These are phyloP conservation scores for Camponotus pennsylvanicus DNA, from an alignment of 1,140 invertebrate genomes.

Conservation along the genomic window DNA sequence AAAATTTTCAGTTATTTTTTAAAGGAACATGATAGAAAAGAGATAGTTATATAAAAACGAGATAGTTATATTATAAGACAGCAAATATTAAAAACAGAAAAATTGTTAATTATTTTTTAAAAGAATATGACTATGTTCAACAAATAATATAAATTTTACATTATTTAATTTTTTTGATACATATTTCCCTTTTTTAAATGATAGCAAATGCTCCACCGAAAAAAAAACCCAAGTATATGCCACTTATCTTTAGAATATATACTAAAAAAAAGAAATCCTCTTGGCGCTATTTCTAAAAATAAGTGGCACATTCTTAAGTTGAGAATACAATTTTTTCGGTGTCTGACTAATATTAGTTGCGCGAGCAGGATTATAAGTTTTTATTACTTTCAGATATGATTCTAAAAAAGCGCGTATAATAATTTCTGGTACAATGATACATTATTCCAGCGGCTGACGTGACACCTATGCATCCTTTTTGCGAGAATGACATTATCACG, in stretches of 20 bases:
- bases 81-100: too few species aligned
- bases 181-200: background rate
- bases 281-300: too few species aligned
- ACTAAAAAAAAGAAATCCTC: too few species aligned
- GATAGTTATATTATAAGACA: too few species aligned
- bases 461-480: slow-evolving; percentile 23
- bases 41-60: background rate
- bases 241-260: too few species aligned
- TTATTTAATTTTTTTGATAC: background rate
- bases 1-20: too few species aligned
- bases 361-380: slow-evolving; percentile 1
- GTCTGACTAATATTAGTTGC: background rate
- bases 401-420: slow-evolving; percentile 6
- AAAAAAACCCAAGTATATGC: too few species aligned
- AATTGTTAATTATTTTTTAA: background rate
- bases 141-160: background rate
- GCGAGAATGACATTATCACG: slow-evolving; percentile 41
- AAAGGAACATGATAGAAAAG: too few species aligned
- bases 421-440: slow-evolving; percentile 40
- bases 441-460: slow-evolving; percentile 35
- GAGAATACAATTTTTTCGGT: too few species aligned
- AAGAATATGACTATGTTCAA: background rate
- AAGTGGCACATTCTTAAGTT: too few species aligned
- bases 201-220: too few species aligned
- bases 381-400: background rate